phyloP scores from a whole-genome alignment of 2,113 vertebrate genomes.

The Oncorhynchus clarkii region DNA sequence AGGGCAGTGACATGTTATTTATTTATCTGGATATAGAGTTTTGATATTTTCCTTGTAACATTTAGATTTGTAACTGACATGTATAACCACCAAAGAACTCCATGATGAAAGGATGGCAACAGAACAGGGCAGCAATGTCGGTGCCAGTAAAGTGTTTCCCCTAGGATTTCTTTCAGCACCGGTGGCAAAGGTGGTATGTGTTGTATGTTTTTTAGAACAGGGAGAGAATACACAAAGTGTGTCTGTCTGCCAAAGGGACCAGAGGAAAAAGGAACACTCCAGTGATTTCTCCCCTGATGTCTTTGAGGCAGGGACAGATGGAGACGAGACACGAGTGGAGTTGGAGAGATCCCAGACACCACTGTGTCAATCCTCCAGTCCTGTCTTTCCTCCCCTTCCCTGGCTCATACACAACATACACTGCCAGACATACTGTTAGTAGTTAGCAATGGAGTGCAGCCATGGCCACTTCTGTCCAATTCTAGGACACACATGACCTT shows the following conservation, averaged over 20 bases:
- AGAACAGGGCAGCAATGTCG: no score
- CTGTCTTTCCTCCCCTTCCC: constrained; percentile 23
- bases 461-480: constrained; percentile 42
- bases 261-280: constrained; percentile 28
- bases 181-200: no score
- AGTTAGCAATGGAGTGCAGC: constrained; percentile 49
- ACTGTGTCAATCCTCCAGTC: constrained; percentile 60
- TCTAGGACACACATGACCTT: constrained; percentile 59
- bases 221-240: neutral
- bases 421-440: constrained; percentile 48
- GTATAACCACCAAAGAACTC: no score
- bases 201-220: no score
- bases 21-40: neutral
- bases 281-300: constrained; percentile 43
- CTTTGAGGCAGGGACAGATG: constrained; percentile 57
- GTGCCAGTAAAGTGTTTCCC: no score
- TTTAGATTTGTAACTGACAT: no score
- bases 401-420: constrained; percentile 55
- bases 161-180: no score
- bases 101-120: no score
- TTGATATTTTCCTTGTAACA: neutral
- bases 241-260: no score
- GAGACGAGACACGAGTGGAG: constrained; percentile 61
- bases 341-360: constrained; percentile 51
- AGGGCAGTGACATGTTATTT: neutral